Conservation (phyloP, 2,888 invertebrate genomes). For the Dasysyrphus albostriatus region DNA sequence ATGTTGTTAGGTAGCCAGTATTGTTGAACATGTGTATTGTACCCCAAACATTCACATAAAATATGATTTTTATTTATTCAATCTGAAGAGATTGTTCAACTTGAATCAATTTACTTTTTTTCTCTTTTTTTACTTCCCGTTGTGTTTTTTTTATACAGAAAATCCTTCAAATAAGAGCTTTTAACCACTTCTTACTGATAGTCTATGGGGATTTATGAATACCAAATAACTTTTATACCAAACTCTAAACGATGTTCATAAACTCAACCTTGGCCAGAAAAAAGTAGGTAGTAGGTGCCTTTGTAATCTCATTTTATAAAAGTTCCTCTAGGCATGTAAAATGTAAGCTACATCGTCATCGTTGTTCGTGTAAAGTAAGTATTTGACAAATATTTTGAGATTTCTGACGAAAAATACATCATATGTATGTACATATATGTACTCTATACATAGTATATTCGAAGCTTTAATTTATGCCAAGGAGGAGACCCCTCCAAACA, state of each 20-base stretch:
- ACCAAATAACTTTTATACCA: neutral
- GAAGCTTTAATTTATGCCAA: conserved; percentile 38
- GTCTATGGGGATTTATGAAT: neutral
- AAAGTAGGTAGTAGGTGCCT: neutral
- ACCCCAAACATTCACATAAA: neutral
- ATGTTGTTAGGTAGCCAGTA: neutral
- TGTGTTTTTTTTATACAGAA: neutral
- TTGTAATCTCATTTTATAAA: neutral
- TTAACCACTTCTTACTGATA: conserved; percentile 20
- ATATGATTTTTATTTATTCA: neutral
- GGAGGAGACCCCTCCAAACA: conserved; percentile 8
- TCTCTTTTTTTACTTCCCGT: neutral
- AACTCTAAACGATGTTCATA: conserved; percentile 9
- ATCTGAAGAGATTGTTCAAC: conserved; percentile 7
- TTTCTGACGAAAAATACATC: conserved; percentile 20
- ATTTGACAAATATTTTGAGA: conserved; percentile 20
- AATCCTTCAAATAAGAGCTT: conserved; percentile 4
- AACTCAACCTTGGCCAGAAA: conserved; percentile 17
- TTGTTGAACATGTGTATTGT: neutral
- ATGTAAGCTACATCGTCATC: neutral
- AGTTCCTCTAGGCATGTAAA: conserved; percentile 14
- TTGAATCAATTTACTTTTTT: neutral
- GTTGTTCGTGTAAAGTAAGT: neutral
- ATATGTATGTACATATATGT: no score
- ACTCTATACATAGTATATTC: neutral